These are phyloP conservation scores for Phaethon lepturus DNA, from an alignment of 2,113 vertebrate genomes.

Conservation along the genomic window DNA sequence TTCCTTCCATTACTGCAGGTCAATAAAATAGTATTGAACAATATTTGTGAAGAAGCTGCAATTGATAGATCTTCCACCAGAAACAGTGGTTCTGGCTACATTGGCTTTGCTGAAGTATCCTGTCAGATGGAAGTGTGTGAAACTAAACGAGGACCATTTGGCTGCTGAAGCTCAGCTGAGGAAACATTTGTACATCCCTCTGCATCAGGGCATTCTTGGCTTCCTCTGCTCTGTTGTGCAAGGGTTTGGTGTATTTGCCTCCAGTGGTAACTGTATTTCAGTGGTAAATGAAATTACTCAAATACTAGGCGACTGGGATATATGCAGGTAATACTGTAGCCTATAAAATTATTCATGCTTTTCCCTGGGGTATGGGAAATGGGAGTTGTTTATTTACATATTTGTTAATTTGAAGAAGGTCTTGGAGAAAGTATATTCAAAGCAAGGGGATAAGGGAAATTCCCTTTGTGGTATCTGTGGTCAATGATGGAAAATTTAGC, in stretches of 20 bases:
- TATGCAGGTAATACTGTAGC: not conserved
- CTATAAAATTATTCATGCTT: constrained; percentile 6
- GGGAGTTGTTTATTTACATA: constrained; percentile 1
- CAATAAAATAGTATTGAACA: not conserved
- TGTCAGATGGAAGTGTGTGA: not conserved
- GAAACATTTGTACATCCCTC: not conserved
- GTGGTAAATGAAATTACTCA: not conserved
- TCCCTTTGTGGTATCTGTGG: constrained; percentile 12
- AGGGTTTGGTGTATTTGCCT: constrained; percentile 22
- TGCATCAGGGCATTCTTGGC: not conserved
- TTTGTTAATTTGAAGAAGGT: constrained; percentile 21
- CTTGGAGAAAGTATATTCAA: not conserved
- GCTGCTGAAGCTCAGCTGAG: not conserved
- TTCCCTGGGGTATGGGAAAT: constrained; percentile 21
- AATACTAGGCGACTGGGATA: not conserved
- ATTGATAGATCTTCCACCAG: not conserved
- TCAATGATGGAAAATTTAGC: not conserved
- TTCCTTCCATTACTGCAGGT: not conserved
- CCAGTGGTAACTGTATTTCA: not conserved
- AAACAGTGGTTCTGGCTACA: not conserved
- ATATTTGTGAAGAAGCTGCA: not conserved
- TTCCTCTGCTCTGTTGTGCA: not conserved
- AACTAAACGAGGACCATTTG: not conserved
- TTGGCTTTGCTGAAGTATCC: not conserved
- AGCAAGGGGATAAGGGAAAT: not conserved